Base-by-base conservation (phyloP, 2,797 vertebrate genomes). In the Rhadinocentrus ornatus region DNA sequence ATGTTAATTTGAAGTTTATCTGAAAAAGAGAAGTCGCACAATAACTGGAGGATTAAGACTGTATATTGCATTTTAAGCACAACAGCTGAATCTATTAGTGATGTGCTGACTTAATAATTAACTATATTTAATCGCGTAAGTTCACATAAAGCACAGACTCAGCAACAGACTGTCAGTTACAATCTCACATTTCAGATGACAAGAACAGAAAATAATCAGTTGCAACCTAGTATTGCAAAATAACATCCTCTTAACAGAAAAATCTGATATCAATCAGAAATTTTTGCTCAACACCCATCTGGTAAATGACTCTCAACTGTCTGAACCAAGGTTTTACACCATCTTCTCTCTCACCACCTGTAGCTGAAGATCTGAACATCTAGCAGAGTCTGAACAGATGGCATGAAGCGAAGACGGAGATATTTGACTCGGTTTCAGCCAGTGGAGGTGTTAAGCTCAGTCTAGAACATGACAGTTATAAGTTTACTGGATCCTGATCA, bases 321-420 rank as follows among this genome's bases (percentile, higher is more conserved):
- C 62, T 77, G 62, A 75, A 69, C 52, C 1, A 22, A 72, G 55
- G 61, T 73, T 77, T 80, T 58, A 29, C n/a, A 24, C 13, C 66
- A 83, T 82, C 84, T 71, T 39, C 53, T 75, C 81, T 1, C 63
- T 81, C 78, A 29, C 62, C 80, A 87, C 80, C 86, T 87, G 85
- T 9, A 81, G 75, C 69, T 46, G 60, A 58, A 56, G 56, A 74
- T 77, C 69, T 66, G 50, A 56, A 64, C 67, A 69, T 75, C 50
- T 27, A 46, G 27, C 50, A 50, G 63, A 5, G 71, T 64, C 18
- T 69, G 85, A 85, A 68, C 85, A 83, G 79, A 86, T 84, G 80
- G 79, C 48, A 32, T 4, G 37, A 57, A 55, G 53, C 66, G 66
- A 39, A 60, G 61, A 74, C 54, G 18, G 29, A 54, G 68, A 80